Percentiles rank a stretch among this genome's conserved stretches.
Conservation (phyloP, 2,888 invertebrate genomes). For the Cryptops parisi region DNA sequence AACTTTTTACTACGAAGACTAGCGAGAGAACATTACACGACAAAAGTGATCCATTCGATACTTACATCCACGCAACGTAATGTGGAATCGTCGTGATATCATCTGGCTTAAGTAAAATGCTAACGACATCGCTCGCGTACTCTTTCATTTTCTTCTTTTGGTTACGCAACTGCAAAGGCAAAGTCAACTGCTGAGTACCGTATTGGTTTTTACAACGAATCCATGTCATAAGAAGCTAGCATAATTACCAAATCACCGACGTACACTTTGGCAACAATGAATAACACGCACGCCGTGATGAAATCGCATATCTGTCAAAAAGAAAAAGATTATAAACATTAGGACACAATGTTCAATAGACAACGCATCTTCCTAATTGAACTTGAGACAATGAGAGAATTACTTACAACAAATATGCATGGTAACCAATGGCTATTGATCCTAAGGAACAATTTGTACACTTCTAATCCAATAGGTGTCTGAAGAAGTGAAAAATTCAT, state of each 20-base stretch:
- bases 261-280: conserved; percentile 56
- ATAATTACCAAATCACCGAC: conserved; percentile 41
- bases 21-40: background rate
- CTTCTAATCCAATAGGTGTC: conserved; percentile 57
- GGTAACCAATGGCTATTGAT: conserved; percentile 24
- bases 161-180: conserved; percentile 20
- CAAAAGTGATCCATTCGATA: conserved; percentile 1
- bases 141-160: conserved; percentile 32
- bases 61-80: conserved; percentile 49
- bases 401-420: conserved; percentile 15
- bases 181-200: background rate
- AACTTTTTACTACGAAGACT: background rate
- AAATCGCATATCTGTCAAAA: conserved; percentile 45
- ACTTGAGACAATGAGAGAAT: conserved; percentile 1
- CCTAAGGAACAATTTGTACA: conserved; percentile 47
- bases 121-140: conserved; percentile 42
- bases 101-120: conserved; percentile 14
- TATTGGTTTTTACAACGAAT: too few relatives aligned
- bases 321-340: conserved; percentile 1
- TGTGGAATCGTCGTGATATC: conserved; percentile 47
- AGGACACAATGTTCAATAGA: background rate
- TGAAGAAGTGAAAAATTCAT: conserved; percentile 7
- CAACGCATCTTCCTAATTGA: too few relatives aligned
- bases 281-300: too few relatives aligned
- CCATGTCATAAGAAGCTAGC: too few relatives aligned